These are phyloP conservation scores for Galendromus occidentalis DNA, from an alignment of 1,140 invertebrate genomes.

Conservation along the genomic window DNA sequence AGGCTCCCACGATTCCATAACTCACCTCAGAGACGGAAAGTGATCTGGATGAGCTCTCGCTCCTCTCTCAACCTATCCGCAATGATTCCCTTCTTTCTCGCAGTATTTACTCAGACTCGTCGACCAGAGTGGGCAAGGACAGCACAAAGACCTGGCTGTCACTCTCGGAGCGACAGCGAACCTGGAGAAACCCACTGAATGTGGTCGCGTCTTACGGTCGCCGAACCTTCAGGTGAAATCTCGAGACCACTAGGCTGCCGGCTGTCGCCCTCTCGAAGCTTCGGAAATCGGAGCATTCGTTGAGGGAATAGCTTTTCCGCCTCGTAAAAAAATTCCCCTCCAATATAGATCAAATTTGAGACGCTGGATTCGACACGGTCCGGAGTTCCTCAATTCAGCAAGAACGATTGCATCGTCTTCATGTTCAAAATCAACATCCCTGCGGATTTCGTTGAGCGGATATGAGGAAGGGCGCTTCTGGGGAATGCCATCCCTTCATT, in stretches of 20 bases:
- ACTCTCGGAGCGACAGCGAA: background rate
- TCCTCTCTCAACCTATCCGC: no score
- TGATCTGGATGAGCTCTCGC: no score
- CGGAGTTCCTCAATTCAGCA: background rate
- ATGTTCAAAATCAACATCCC: slow-evolving; percentile 5
- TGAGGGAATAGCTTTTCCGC: no score
- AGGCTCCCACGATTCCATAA: background rate
- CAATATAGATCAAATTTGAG: no score
- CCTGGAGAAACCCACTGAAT: background rate
- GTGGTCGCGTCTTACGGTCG: background rate
- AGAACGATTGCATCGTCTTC: slow-evolving; percentile 8
- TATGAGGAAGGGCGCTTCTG: background rate
- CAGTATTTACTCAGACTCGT: background rate
- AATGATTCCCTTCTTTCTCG: background rate
- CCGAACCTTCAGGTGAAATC: background rate
- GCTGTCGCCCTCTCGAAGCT: no score
- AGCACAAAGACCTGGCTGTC: background rate
- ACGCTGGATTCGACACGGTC: no score
- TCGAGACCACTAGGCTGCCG: no score
- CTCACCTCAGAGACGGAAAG: background rate
- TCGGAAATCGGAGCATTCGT: no score
- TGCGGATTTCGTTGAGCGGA: background rate
- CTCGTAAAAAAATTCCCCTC: no score
- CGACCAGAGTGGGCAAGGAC: background rate
- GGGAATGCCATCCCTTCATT: no score